Evolutionary conservation across 2,797 vertebrate species (phyloP).

Genomic region (Chelmon rostratus): DNA sequence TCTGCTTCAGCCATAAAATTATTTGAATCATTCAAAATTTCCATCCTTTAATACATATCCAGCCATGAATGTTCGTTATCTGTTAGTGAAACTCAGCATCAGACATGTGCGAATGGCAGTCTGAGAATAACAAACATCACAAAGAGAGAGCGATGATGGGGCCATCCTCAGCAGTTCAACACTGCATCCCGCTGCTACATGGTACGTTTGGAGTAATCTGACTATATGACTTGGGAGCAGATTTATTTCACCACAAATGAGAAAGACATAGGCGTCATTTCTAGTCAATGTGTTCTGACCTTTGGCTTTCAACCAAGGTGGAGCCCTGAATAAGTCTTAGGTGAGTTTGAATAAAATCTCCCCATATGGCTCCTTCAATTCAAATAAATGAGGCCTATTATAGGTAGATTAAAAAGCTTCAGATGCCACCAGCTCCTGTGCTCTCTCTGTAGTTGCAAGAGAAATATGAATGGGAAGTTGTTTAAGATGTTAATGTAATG

Average conservation of each 20-base stretch:
- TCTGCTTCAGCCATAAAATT: neutral
- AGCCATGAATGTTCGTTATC: conserved; percentile 34
- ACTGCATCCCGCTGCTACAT: conserved; percentile 15
- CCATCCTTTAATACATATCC: conserved; percentile 23
- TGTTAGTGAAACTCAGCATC: conserved; percentile 49
- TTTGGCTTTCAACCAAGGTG: conserved; percentile 76
- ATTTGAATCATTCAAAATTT: conserved; percentile 9
- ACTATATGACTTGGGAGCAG: conserved; percentile 28
- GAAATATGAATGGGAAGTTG: conserved; percentile 54
- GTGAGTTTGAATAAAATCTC: conserved; percentile 66
- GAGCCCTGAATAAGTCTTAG: conserved; percentile 57
- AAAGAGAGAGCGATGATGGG: conserved; percentile 46
- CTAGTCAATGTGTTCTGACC: conserved; percentile 60
- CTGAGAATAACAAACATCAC: conserved; percentile 48
- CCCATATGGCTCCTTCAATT: conserved; percentile 79
- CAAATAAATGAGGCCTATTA: conserved; percentile 79
- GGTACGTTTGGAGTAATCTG: conserved; percentile 16
- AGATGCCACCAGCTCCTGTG: conserved; percentile 67
- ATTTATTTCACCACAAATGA: conserved; percentile 47
- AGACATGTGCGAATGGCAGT: conserved; percentile 68
- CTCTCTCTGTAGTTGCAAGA: conserved; percentile 58
- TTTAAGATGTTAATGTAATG: conserved; percentile 72
- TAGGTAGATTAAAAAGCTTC: conserved; percentile 80
- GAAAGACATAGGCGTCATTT: conserved; percentile 44
- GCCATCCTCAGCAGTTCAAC: conserved; percentile 55